These are phyloP conservation scores for Jordanella pulchra DNA, from an alignment of 2,797 vertebrate species.

Conservation along the genomic window DNA sequence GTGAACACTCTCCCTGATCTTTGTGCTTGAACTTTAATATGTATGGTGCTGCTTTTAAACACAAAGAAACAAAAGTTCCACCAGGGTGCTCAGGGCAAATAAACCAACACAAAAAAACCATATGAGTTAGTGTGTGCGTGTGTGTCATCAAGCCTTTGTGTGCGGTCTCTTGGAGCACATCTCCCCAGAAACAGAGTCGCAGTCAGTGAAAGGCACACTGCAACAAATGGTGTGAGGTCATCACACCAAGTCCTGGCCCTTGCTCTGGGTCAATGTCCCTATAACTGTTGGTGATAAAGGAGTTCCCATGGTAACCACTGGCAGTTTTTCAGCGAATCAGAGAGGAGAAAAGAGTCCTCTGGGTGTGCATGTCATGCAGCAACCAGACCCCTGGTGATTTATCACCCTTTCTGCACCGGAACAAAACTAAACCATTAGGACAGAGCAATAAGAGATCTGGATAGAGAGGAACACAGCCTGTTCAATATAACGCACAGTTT, in stretches of 20 bases:
- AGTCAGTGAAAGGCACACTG: slow-evolving; percentile 39
- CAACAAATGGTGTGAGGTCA: slow-evolving; percentile 62
- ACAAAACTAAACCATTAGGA: slow-evolving; percentile 56
- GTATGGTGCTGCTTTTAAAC: slow-evolving; percentile 1
- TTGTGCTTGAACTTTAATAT: slow-evolving; percentile 9
- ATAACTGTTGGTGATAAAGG: slow-evolving; percentile 59
- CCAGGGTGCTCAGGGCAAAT: slow-evolving; percentile 12
- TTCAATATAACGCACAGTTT: slow-evolving; percentile 25
- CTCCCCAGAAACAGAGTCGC: slow-evolving; percentile 43
- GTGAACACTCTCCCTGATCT: slow-evolving; percentile 35
- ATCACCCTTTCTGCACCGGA: slow-evolving; percentile 43
- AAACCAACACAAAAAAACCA: slow-evolving; percentile 8
- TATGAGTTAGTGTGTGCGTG: neutral
- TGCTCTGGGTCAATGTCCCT: slow-evolving; percentile 70
- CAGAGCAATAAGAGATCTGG: slow-evolving; percentile 44
- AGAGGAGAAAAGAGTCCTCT: slow-evolving; percentile 42
- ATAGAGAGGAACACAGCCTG: slow-evolving; percentile 25
- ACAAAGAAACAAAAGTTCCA: slow-evolving; percentile 13
- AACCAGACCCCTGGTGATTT: slow-evolving; percentile 57
- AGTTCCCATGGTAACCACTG: slow-evolving; percentile 67
- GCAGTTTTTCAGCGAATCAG: slow-evolving; percentile 37
- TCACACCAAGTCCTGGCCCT: slow-evolving; percentile 51
- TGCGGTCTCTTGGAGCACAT: slow-evolving; percentile 11
- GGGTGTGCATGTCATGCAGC: slow-evolving; percentile 48
- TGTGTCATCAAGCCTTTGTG: slow-evolving; percentile 1